Evolutionary conservation across 2,888 invertebrate species (phyloP).

Genomic region (Sphaeridia pumilis): DNA sequence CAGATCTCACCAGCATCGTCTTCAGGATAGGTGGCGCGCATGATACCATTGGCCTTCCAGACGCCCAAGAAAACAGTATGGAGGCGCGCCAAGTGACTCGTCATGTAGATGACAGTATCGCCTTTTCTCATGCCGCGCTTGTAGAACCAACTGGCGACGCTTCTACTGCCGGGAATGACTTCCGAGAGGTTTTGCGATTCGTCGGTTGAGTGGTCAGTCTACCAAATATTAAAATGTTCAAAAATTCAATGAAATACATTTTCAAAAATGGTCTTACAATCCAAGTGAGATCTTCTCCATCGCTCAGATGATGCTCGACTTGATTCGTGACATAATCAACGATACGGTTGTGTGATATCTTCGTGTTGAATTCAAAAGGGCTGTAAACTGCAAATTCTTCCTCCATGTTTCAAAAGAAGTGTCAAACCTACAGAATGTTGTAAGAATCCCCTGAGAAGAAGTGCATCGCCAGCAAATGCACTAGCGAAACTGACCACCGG

Average conservation of each 20-base stretch:
- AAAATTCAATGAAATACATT: too few relatives aligned
- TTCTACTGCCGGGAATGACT: slow-evolving; percentile 38
- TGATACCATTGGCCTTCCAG: slow-evolving; percentile 31
- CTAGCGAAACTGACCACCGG: too few relatives aligned
- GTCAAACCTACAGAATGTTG: too few relatives aligned
- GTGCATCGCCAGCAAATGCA: too few relatives aligned
- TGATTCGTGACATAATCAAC: not conserved
- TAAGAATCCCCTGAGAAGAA: too few relatives aligned
- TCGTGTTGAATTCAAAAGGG: too few relatives aligned
- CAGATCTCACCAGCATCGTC: slow-evolving; percentile 25
- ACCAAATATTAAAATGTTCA: too few relatives aligned
- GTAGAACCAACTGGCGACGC: slow-evolving; percentile 26
- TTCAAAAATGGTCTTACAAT: too few relatives aligned
- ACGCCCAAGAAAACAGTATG: slow-evolving; percentile 25
- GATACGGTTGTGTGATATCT: not conserved
- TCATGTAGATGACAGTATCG: slow-evolving; percentile 31
- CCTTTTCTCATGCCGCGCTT: slow-evolving; percentile 28
- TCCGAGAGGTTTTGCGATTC: slow-evolving; percentile 46
- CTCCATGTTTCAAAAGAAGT: too few relatives aligned
- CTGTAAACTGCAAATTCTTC: slow-evolving; percentile 3
- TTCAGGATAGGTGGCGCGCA: slow-evolving; percentile 28
- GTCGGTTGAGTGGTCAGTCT: slow-evolving; percentile 52
- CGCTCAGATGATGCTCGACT: not conserved
- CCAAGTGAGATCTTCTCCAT: not conserved
- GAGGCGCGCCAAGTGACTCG: slow-evolving; percentile 25